Conservation (phyloP, 2,888 invertebrate genomes). For the Pseudeuparius sepicola region DNA sequence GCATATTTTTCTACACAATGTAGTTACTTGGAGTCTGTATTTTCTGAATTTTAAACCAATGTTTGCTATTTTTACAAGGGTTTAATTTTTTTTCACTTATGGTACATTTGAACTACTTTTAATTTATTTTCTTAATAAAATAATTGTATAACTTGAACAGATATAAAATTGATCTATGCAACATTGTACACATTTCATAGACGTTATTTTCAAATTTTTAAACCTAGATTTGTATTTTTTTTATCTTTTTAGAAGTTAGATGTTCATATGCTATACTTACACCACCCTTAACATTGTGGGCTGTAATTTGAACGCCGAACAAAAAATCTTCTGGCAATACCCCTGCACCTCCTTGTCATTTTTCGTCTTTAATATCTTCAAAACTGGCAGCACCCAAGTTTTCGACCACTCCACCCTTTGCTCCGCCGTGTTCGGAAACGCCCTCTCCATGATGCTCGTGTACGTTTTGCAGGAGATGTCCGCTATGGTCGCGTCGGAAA, state of each 20-base stretch:
- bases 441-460: slow-evolving; percentile 43
- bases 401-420: slow-evolving; percentile 40
- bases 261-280: slow-evolving; percentile 23
- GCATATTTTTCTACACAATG: too few species aligned
- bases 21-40: too few species aligned
- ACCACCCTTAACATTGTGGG: slow-evolving; percentile 31
- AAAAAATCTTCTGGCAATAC: slow-evolving; percentile 34
- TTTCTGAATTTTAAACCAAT: too few species aligned
- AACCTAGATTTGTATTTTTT: too few species aligned
- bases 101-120: too few species aligned
- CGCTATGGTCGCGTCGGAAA: slow-evolving; percentile 20
- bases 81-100: too few species aligned
- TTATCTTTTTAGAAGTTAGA: neutral
- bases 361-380: slow-evolving; percentile 23
- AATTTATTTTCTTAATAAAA: too few species aligned
- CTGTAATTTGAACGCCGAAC: slow-evolving; percentile 34
- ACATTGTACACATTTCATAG: too few species aligned
- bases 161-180: too few species aligned
- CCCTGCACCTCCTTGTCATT: slow-evolving; percentile 32
- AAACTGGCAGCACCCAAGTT: slow-evolving; percentile 39
- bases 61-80: too few species aligned
- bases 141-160: too few species aligned
- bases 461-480: slow-evolving; percentile 36
- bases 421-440: slow-evolving; percentile 34
- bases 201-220: too few species aligned